Evolutionary conservation across 2,113 vertebrate species (phyloP).

Genomic region (Hemicordylus capensis): DNA sequence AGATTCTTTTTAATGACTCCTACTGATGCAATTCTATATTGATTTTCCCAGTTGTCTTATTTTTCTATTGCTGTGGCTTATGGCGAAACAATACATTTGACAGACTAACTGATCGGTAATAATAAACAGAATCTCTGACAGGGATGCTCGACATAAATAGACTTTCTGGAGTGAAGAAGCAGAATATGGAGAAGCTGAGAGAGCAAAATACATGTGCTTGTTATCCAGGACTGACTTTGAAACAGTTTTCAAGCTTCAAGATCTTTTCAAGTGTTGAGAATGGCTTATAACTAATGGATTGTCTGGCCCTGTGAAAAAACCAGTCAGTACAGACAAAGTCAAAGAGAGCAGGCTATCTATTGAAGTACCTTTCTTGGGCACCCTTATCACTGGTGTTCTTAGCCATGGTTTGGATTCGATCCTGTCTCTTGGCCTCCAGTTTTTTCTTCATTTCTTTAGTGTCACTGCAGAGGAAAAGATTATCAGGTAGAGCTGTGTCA

Average conservation of each 20-base stretch:
- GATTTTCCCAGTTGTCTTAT: no score
- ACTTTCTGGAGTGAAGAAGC: neutral
- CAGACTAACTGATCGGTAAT: no score
- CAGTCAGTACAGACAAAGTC: accelerated
- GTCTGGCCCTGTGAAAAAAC: neutral
- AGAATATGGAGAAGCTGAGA: neutral
- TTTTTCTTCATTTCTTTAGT: slow-evolving; percentile 88
- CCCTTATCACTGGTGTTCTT: slow-evolving; percentile 80
- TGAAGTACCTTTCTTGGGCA: slow-evolving; percentile 83
- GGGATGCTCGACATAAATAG: neutral
- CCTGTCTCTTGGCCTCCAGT: slow-evolving; percentile 77
- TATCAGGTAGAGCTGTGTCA: neutral
- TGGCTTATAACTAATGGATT: accelerated
- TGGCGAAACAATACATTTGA: no score
- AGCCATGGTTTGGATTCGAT: slow-evolving; percentile 74
- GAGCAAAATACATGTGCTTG: neutral
- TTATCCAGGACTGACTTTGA: neutral
- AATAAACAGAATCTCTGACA: no score
- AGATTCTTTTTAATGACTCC: no score
- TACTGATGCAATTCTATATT: no score
- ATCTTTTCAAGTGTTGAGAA: neutral
- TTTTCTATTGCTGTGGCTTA: no score
- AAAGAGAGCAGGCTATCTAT: neutral
- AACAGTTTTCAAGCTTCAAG: neutral
- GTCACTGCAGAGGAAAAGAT: slow-evolving; percentile 75